Evolutionary conservation across 1,140 invertebrate species (phyloP).

Genomic region (Drosophila pruinosa): DNA sequence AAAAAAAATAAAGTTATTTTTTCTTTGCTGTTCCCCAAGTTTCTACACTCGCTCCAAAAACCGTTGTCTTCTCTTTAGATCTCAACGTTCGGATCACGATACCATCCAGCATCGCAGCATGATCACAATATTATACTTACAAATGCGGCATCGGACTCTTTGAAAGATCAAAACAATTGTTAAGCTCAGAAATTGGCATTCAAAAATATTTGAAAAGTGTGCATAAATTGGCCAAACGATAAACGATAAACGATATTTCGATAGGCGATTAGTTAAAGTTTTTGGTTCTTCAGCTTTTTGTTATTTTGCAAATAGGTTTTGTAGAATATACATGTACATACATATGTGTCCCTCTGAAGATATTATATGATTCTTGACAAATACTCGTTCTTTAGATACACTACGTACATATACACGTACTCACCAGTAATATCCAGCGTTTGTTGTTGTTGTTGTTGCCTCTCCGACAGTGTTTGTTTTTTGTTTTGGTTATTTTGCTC

Average conservation of each 20-base stretch:
- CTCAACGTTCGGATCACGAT: background rate
- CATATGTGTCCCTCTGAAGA: too few relatives aligned
- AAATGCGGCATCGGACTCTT: background rate
- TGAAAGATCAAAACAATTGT: background rate
- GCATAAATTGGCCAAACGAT: background rate
- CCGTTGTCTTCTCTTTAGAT: background rate
- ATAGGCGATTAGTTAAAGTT: background rate
- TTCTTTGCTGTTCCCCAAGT: background rate
- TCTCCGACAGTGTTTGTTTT: background rate
- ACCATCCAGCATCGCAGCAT: background rate
- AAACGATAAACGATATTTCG: too few relatives aligned
- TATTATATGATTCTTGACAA: background rate
- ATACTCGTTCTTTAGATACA: background rate
- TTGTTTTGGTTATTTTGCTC: conserved; percentile 25
- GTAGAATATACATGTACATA: too few relatives aligned
- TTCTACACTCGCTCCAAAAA: background rate
- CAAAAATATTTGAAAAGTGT: background rate
- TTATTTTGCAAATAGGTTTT: too few relatives aligned
- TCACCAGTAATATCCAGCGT: conserved; percentile 6
- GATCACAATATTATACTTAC: background rate
- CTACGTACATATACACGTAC: too few relatives aligned
- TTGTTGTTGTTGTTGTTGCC: background rate
- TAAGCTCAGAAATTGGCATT: background rate
- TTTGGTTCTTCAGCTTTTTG: too few relatives aligned
- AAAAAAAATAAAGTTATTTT: background rate